Evolutionary conservation across 2,797 vertebrate genomes (phyloP).

Genomic region (Syndactyla subalaris): DNA sequence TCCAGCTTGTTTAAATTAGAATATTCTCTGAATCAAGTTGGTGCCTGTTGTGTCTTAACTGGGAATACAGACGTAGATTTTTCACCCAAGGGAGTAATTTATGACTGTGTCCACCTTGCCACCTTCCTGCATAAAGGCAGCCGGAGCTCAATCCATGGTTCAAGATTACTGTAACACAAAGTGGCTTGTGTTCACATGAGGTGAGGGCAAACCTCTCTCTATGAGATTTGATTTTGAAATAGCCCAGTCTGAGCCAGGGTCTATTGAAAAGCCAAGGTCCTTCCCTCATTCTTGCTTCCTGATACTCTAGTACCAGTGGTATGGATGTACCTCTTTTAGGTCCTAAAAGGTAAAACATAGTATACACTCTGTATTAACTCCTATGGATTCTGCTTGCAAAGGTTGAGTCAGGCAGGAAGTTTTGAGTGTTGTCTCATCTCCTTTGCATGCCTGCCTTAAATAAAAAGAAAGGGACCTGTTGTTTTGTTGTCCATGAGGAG

Average conservation of each 20-base stretch:
- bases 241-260: not conserved
- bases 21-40: not conserved
- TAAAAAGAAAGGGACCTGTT: not conserved
- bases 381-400: not conserved
- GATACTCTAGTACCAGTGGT: not conserved
- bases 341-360: not conserved
- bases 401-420: not conserved
- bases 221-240: not conserved
- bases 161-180: not conserved
- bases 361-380: not conserved
- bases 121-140: not conserved
- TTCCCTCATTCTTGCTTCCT: not conserved
- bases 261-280: rapidly evolving
- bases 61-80: not conserved
- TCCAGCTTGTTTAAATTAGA: not conserved
- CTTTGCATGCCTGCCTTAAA: not conserved
- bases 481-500: not conserved
- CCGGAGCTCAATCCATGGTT: not conserved
- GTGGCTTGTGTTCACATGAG: not conserved
- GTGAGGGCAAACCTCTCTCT: not conserved
- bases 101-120: not conserved
- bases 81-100: not conserved
- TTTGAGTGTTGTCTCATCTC: not conserved
- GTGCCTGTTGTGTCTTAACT: not conserved
- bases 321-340: not conserved